Base-by-base conservation (phyloP, 2,113 vertebrate species). In the Melanerpes formicivorus region DNA sequence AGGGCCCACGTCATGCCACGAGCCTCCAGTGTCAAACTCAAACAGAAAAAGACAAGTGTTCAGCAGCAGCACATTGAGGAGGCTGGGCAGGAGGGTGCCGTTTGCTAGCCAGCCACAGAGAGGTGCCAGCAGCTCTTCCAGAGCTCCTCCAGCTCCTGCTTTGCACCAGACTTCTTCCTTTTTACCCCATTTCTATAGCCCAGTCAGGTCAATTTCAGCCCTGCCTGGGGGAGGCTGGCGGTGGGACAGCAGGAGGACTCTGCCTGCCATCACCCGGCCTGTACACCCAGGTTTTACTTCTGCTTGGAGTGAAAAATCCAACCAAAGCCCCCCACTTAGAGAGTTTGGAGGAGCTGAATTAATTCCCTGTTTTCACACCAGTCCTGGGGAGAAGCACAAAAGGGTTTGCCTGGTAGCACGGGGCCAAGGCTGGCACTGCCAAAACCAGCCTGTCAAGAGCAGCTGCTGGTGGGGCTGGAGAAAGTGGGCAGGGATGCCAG, bases 51-150 rank as follows among this genome's bases (percentile, higher is more conserved):
- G 44, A 3, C 4, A 58, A 73, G 17, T 10, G 1, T 18, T 54
- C 4, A 26, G 29, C 25, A 14, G 11, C 5, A 3, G 34, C 54
- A 5, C 11, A 9, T 1, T 0, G 17, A 74, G 27, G 37, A 63
- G 77, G 14, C 34, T 11, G 6, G 6, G 37, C 34, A 34, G 88
- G 55, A 27, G 59, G 69, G 10, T 73, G 93, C 73, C 2, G 1
- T 83, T 65, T 62, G 59, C 69, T 0, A 18, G 19, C 27, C 64
- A 25, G 72, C 79, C 85, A 1, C 81, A 34, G 0, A 88, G 91
- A 80, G 91, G 77, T 83, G 93, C 91, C 86, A 73, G 69, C 69
- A 48, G 80, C 89, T 69, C 48, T 75, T 16, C 34, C 85, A 70
- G 16, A 69, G 76, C 80, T 75, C 42, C 32, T 67, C 19, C 56